Evolutionary conservation across 2,797 vertebrate species (phyloP).

Genomic region (Xenops minutus): DNA sequence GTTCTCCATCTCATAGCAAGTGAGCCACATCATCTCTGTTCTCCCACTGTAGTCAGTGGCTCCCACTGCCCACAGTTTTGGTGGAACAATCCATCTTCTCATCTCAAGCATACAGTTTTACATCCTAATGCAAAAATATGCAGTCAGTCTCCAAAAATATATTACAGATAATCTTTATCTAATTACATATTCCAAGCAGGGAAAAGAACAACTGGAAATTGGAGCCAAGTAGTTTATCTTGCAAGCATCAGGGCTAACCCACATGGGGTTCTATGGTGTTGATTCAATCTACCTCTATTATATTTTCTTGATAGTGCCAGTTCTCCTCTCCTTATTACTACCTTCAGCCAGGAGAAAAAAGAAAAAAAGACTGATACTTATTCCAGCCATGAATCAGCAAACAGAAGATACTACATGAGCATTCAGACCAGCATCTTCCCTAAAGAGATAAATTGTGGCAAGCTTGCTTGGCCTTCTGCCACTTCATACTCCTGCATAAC

Average conservation of each 20-base stretch:
- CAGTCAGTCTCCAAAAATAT: not conserved
- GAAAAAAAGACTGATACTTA: not conserved
- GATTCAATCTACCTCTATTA: not conserved
- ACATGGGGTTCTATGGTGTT: not conserved
- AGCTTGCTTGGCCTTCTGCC: constrained; percentile 32
- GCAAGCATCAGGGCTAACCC: not conserved
- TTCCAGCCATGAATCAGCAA: constrained; percentile 37
- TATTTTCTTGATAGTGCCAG: not conserved
- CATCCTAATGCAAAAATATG: not conserved
- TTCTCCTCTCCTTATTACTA: not conserved
- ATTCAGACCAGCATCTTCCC: constrained; percentile 17
- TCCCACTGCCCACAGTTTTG: not conserved
- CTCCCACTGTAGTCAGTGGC: not conserved
- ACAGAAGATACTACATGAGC: not conserved
- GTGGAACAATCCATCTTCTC: not conserved
- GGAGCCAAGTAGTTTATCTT: not conserved
- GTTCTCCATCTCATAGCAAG: not conserved
- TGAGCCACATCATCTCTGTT: not conserved
- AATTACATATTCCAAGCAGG: not conserved
- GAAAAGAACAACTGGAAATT: not conserved
- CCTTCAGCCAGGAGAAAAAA: not conserved
- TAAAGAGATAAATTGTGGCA: constrained; percentile 10
- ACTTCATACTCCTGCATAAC: not conserved
- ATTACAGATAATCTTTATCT: not conserved
- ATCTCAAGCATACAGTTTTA: not conserved